phyloP scores from a whole-genome alignment of 2,113 vertebrate species.

The Hyperopisus bebe region DNA sequence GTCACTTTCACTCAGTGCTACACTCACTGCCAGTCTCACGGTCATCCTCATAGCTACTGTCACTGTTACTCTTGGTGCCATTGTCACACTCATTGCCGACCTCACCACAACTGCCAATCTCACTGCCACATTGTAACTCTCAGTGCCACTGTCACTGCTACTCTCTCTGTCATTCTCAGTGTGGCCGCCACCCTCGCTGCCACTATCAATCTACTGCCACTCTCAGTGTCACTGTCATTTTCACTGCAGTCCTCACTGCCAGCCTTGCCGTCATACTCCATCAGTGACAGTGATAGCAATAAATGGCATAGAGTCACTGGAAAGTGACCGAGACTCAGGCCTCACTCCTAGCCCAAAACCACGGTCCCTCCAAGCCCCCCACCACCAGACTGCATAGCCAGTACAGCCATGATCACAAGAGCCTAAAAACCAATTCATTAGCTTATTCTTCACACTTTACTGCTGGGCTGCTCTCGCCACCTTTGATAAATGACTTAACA shows the following conservation, averaged over 20 bases:
- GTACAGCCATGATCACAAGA: not conserved
- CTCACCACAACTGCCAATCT: not conserved
- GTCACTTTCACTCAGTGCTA: not conserved
- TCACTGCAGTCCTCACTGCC: not conserved
- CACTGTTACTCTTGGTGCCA: not conserved
- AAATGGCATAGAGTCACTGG: not conserved
- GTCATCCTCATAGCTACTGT: not conserved
- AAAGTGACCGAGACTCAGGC: not conserved
- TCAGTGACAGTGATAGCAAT: not conserved
- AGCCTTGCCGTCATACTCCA: not conserved
- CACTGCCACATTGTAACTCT: not conserved
- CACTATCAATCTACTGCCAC: not conserved
- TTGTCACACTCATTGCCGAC: not conserved
- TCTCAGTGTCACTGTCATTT: not conserved
- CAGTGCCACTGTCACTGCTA: not conserved
- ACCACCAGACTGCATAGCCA: not conserved
- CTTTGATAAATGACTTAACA: conserved; percentile 28
- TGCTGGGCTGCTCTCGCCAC: conserved; percentile 15
- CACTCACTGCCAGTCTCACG: not conserved
- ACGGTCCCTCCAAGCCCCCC: not conserved
- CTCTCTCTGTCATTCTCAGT: not conserved
- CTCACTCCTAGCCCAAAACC: not conserved
- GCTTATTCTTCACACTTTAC: conserved; percentile 5
- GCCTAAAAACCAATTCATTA: conserved; percentile 27
- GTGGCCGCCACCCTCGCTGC: not conserved